Conservation (phyloP, 92 coral and sea anemone genomes). For the Epizoanthus ramosus region DNA sequence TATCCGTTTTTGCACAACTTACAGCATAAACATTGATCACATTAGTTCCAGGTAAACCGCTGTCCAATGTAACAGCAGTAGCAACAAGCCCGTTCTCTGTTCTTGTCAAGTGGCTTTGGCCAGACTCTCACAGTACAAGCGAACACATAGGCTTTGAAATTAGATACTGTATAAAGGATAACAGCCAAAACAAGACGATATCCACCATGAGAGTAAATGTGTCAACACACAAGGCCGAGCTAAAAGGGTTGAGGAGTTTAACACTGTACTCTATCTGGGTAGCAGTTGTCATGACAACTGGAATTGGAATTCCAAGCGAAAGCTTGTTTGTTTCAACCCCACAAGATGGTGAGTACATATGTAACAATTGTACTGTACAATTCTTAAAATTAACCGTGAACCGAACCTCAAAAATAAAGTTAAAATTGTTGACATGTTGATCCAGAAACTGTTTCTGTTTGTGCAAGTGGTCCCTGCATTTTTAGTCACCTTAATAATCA, state of each 20-base stretch:
- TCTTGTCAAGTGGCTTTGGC: slow-evolving; percentile 5
- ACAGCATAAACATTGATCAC: no score
- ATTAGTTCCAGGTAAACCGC: slow-evolving; percentile 29
- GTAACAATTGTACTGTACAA: no score
- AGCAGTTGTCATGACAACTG: slow-evolving; percentile 18
- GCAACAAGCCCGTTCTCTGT: slow-evolving; percentile 19
- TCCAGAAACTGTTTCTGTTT: no score
- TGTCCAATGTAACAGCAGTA: slow-evolving; percentile 12
- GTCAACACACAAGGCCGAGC: not conserved
- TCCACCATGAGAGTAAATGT: not conserved
- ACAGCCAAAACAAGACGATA: not conserved
- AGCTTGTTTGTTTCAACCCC: slow-evolving; percentile 4
- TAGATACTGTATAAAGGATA: not conserved
- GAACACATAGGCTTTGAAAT: slow-evolving; percentile 11
- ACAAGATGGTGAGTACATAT: slow-evolving; percentile 13
- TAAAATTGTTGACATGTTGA: no score
- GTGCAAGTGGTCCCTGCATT: no score
- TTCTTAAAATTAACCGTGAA: no score
- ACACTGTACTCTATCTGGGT: slow-evolving; percentile 23
- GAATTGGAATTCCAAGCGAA: slow-evolving; percentile 36
- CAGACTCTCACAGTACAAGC: not conserved
- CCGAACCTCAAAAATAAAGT: no score
- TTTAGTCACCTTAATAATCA: no score
- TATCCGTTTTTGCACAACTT: no score
- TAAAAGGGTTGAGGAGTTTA: slow-evolving; percentile 8